phyloP scores from a whole-genome alignment of 2,113 vertebrate genomes.

The Notiomystis cincta region DNA sequence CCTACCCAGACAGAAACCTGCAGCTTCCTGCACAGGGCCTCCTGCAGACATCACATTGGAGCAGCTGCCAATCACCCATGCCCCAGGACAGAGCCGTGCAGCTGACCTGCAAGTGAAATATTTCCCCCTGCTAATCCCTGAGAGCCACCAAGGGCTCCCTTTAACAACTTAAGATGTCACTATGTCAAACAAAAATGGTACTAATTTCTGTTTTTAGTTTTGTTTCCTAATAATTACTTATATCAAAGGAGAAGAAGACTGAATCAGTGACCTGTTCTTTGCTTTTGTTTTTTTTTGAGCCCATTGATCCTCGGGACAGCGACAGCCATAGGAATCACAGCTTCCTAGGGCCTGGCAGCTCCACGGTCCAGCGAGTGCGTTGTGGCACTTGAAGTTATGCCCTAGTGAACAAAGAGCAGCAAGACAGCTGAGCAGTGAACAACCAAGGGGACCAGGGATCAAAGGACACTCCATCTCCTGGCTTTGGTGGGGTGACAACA shows the following conservation, averaged over 20 bases:
- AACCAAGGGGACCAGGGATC: background rate
- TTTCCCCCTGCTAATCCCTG: background rate
- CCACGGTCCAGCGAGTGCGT: background rate
- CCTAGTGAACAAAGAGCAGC: background rate
- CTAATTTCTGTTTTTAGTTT: background rate
- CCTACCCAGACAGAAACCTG: background rate
- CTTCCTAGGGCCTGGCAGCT: background rate
- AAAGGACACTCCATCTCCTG: background rate
- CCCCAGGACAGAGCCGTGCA: fast-evolving
- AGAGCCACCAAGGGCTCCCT: background rate
- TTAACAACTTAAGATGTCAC: background rate
- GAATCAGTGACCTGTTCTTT: background rate
- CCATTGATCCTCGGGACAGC: background rate
- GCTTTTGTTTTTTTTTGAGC: background rate
- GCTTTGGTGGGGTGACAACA: background rate
- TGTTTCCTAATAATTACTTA: constrained; percentile 3
- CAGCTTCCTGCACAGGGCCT: background rate
- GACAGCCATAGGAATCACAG: background rate
- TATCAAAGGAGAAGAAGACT: background rate
- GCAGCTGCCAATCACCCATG: background rate
- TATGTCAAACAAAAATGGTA: background rate
- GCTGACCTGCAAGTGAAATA: background rate
- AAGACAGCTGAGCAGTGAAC: background rate
- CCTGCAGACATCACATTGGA: background rate
- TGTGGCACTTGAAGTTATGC: background rate